Evolutionary conservation across 2,888 invertebrate genomes (phyloP).

Genomic region (Lasiommata megera): DNA sequence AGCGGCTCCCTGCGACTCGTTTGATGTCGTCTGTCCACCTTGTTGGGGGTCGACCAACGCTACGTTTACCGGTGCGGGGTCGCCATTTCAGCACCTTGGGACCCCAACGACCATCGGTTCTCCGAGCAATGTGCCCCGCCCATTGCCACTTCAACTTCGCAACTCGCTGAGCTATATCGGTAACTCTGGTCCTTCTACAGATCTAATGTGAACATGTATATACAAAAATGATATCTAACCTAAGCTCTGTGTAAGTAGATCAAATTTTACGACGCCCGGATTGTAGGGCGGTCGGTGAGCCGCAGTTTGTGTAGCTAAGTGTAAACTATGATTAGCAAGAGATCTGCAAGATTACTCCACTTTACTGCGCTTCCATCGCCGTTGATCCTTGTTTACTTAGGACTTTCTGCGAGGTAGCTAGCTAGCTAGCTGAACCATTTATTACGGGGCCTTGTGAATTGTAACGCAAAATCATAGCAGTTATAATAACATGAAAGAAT

Average conservation of each 20-base stretch:
- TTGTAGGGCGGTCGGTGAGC: background rate
- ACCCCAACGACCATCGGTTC: too few relatives aligned
- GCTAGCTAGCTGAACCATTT: conserved; percentile 52
- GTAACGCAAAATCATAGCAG: background rate
- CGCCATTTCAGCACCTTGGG: too few relatives aligned
- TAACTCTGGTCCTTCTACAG: too few relatives aligned
- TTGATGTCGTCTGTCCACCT: too few relatives aligned
- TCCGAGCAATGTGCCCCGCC: too few relatives aligned
- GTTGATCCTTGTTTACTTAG: conserved; percentile 70
- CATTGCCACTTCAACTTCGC: too few relatives aligned
- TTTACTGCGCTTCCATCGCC: conserved; percentile 53
- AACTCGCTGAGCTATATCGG: too few relatives aligned
- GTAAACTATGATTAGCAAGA: conserved; percentile 69
- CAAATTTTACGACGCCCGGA: conserved; percentile 6
- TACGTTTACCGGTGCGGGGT: too few relatives aligned
- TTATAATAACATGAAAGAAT: background rate
- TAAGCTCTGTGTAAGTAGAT: background rate
- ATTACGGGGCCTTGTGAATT: conserved; percentile 10
- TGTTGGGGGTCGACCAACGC: too few relatives aligned
- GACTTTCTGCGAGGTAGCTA: conserved; percentile 63
- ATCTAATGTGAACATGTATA: too few relatives aligned
- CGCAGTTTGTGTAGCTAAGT: conserved; percentile 60
- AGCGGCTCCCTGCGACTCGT: too few relatives aligned
- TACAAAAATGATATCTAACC: too few relatives aligned
- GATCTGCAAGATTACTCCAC: conserved; percentile 73